Evolutionary conservation across 2,888 invertebrate species (phyloP).

Genomic region (Amorpha juglandis): DNA sequence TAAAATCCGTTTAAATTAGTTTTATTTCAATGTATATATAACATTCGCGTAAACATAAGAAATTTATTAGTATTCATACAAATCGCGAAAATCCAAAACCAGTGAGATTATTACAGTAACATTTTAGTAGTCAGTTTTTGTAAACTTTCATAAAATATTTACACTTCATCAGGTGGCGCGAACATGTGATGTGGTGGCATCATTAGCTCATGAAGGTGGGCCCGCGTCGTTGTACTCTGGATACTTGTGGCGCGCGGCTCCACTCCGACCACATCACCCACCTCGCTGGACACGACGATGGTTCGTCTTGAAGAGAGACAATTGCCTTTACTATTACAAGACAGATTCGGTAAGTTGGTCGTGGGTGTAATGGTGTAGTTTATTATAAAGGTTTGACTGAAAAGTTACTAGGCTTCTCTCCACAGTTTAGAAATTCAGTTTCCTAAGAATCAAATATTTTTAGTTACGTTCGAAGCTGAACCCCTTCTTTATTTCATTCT

Average conservation of each 20-base stretch:
- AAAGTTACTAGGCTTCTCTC: no score
- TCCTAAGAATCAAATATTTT: no score
- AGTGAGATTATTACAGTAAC: background rate
- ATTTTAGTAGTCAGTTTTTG: background rate
- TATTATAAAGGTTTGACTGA: no score
- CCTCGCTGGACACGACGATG: conserved; percentile 94
- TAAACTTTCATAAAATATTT: background rate
- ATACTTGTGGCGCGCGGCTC: conserved; percentile 90
- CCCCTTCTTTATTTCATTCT: no score
- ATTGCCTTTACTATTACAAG: conserved; percentile 97
- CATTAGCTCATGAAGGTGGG: conserved; percentile 86
- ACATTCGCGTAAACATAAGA: no score
- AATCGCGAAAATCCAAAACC: no score
- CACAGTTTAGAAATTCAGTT: no score
- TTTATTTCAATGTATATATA: no score
- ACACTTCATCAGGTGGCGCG: conserved; percentile 87
- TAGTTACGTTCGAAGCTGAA: no score
- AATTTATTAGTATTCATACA: no score
- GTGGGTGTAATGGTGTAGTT: conserved; percentile 10
- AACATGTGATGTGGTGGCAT: conserved; percentile 91
- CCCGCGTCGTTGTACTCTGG: conserved; percentile 88
- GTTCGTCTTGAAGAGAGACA: conserved; percentile 95
- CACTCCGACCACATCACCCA: conserved; percentile 71
- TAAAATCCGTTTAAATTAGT: no score
- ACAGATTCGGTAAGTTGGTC: conserved; percentile 89